Conservation (phyloP, 2,888 invertebrate species). For the Sinodicranocentrus sp. region DNA sequence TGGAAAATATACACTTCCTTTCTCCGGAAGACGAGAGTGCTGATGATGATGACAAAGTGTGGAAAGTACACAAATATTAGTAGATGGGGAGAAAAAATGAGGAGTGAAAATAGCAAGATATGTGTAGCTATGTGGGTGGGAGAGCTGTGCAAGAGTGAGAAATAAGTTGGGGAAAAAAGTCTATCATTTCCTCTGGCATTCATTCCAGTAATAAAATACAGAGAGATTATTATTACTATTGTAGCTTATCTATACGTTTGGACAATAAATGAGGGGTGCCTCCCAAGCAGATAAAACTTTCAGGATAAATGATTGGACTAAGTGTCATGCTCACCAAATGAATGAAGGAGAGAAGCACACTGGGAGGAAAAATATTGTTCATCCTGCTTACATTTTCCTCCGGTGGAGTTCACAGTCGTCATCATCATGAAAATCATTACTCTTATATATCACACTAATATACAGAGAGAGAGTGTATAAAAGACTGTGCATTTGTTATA, state of each 20-base stretch:
- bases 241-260: conserved; percentile 1
- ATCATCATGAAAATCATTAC: conserved; percentile 60
- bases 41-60: background rate
- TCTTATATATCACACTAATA: background rate
- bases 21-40: background rate
- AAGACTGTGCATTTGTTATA: background rate
- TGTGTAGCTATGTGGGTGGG: too few relatives aligned
- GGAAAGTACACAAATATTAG: too few relatives aligned
- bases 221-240: background rate
- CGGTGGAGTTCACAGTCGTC: conserved; percentile 24
- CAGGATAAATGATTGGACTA: conserved; percentile 13
- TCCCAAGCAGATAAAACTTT: background rate
- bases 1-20: too few relatives aligned
- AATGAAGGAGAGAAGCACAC: too few relatives aligned
- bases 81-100: too few relatives aligned
- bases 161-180: background rate
- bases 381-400: background rate
- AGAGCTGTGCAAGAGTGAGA: background rate
- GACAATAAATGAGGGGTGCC: background rate
- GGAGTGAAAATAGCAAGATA: too few relatives aligned
- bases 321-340: background rate
- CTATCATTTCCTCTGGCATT: background rate
- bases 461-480: too few relatives aligned
- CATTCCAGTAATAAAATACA: conserved; percentile 9
- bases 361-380: too few relatives aligned